Base-by-base conservation (phyloP, 1,140 invertebrate species). In the Asbolus verrucosus region DNA sequence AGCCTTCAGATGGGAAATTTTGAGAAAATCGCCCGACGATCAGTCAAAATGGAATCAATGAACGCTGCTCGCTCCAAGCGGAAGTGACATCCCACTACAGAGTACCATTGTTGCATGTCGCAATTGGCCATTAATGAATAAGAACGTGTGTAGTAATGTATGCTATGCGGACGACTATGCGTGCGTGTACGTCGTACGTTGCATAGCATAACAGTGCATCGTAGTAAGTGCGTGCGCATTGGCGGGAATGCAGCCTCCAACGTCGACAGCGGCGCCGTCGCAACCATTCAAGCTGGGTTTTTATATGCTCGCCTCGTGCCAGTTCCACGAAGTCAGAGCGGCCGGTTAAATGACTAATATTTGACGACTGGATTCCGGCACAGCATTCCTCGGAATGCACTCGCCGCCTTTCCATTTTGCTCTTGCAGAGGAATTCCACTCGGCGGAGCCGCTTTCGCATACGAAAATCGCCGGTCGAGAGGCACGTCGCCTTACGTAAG, bases 331-430 rank as follows among this genome's bases (percentile, higher is more conserved):
- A 50, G 43, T 27, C 6, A 14, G 46, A 46, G 15, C 46, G 19
- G 46, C 46, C 46, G 46, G 21, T 27, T 54, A 54, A 54, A 54
- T 54, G 46, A 54, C 46, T 54, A 54, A 54, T 54, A 54, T 54
- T 54, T 54, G 46, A 54, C 27, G 46, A 54, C 46, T 54, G 46
- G 46, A 54, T 54, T 54, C 46, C 46, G 46, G 46, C 21, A 21
- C 27, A 24, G 13, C 46, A 54, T 54, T 54, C 46, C 46, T 30
- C 18, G 16, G 43, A 50, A 50, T 50, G 43, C 43, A 50, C 24
- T 50, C 43, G 16, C 8, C 14, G 46, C 21, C 46, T 54, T 54
- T 27, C 19, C 46, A 27, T 27, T 54, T 54, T 54, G 46, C 46
- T 27, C 27, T 27, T 27, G 21, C 19, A n/a, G 21, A 13, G 46